These are phyloP conservation scores for Caenorhabditis drosophilae DNA, from an alignment of 2,888 invertebrate species.

Conservation along the genomic window DNA sequence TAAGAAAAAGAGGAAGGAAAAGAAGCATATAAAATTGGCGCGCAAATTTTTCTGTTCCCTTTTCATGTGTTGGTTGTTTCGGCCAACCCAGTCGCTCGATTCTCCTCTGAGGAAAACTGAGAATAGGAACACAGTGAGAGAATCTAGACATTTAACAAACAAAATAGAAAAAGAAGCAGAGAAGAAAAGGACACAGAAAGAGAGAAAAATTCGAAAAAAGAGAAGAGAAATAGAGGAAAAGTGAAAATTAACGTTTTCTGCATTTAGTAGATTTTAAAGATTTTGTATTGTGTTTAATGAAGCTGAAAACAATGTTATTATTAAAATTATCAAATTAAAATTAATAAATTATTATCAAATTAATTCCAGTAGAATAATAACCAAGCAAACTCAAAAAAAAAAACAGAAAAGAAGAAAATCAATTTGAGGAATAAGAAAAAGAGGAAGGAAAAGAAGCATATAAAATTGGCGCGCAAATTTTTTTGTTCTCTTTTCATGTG, in stretches of 20 bases:
- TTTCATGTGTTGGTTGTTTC: too few species aligned
- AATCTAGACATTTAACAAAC: conserved; percentile 8
- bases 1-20: not conserved
- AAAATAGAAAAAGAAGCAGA: conserved; percentile 7
- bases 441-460: not conserved
- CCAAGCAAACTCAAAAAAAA: not conserved
- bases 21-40: conserved; percentile 23
- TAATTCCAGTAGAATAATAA: too few species aligned
- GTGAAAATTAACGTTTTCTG: too few species aligned
- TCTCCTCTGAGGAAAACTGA: not conserved
- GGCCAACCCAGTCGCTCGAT: not conserved
- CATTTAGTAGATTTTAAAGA: too few species aligned
- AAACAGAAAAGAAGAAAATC: not conserved
- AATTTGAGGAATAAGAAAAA: not conserved
- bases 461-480: not conserved
- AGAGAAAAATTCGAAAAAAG: not conserved
- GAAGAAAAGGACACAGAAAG: conserved; percentile 20
- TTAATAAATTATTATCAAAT: too few species aligned
- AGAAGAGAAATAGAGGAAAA: not conserved
- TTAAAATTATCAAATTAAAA: too few species aligned
- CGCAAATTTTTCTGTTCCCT: too few species aligned
- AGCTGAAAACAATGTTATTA: too few species aligned
- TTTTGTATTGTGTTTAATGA: too few species aligned
- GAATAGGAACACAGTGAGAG: conserved; percentile 2
- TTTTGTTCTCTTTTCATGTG: too few species aligned